A percentile compares a stretch with the other conserved stretches of the same genome.
These are phyloP conservation scores for Drosophila aldrichi DNA, from an alignment of 2,888 invertebrate species.

Conservation along the genomic window DNA sequence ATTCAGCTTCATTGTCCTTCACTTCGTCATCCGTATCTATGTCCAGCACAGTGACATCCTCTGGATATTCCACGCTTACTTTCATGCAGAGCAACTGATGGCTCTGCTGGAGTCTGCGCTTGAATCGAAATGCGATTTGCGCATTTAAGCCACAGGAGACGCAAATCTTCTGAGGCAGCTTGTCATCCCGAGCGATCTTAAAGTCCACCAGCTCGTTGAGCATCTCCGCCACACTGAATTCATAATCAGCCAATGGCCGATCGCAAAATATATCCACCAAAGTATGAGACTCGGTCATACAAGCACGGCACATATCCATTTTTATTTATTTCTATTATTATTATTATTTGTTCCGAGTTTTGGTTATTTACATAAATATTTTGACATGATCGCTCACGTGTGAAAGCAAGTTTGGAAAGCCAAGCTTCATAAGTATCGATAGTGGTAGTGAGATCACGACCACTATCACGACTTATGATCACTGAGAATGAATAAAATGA, in stretches of 20 bases:
- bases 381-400: background rate
- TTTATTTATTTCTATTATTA: too few species aligned
- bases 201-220: constrained; percentile 26
- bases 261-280: constrained; percentile 30
- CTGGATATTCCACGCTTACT: background rate
- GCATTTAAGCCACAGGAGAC: constrained; percentile 20
- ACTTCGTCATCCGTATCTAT: background rate
- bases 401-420: background rate
- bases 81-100: constrained; percentile 17
- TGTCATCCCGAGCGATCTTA: constrained; percentile 17
- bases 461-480: background rate
- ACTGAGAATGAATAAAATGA: background rate
- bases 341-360: background rate
- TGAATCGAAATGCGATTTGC: constrained; percentile 27
- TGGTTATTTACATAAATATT: background rate
- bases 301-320: constrained; percentile 35
- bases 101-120: constrained; percentile 14
- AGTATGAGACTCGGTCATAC: constrained; percentile 18
- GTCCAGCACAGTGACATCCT: background rate
- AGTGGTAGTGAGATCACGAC: background rate
- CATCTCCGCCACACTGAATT: constrained; percentile 29
- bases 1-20: background rate
- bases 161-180: constrained; percentile 35
- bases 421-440: constrained; percentile 1
- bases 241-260: constrained; percentile 4